These are phyloP conservation scores for Zaprionus nigranus DNA, from an alignment of 1,140 invertebrate genomes.

Conservation along the genomic window DNA sequence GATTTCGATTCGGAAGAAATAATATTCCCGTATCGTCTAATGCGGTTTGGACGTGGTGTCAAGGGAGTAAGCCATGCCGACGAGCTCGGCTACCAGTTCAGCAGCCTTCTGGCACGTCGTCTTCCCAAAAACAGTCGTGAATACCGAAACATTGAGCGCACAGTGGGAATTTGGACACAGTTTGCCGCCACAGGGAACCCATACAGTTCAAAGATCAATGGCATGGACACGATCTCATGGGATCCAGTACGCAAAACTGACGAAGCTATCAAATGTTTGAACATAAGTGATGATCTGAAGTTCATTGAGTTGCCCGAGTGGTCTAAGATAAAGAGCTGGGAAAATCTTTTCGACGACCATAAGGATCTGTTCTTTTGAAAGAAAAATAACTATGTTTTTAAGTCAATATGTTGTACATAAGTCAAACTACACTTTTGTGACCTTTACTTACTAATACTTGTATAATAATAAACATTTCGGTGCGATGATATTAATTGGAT, in stretches of 20 bases:
- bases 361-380: slow-evolving; percentile 63
- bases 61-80: slow-evolving; percentile 87
- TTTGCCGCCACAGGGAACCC: slow-evolving; percentile 84
- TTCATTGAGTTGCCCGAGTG: slow-evolving; percentile 83
- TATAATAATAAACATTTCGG: slow-evolving; percentile 5
- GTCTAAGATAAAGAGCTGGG: slow-evolving; percentile 84
- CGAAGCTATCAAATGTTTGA: slow-evolving; percentile 78
- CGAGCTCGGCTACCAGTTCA: slow-evolving; percentile 88
- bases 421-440: slow-evolving; percentile 6
- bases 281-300: slow-evolving; percentile 84
- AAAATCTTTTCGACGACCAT: slow-evolving; percentile 67
- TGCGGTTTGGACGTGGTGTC: slow-evolving; percentile 79
- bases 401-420: slow-evolving; percentile 21
- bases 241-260: slow-evolving; percentile 73
- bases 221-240: slow-evolving; percentile 70
- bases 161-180: slow-evolving; percentile 83
- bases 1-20: slow-evolving; percentile 83
- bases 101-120: slow-evolving; percentile 83
- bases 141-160: slow-evolving; percentile 81
- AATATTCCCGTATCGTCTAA: slow-evolving; percentile 73
- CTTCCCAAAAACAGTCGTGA: slow-evolving; percentile 76
- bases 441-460: slow-evolving; percentile 3
- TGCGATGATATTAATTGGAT: neutral
- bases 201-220: slow-evolving; percentile 67
- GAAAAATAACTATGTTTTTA: neutral